phyloP scores from a whole-genome alignment of 2,888 invertebrate species.

The Anodontia alba region DNA sequence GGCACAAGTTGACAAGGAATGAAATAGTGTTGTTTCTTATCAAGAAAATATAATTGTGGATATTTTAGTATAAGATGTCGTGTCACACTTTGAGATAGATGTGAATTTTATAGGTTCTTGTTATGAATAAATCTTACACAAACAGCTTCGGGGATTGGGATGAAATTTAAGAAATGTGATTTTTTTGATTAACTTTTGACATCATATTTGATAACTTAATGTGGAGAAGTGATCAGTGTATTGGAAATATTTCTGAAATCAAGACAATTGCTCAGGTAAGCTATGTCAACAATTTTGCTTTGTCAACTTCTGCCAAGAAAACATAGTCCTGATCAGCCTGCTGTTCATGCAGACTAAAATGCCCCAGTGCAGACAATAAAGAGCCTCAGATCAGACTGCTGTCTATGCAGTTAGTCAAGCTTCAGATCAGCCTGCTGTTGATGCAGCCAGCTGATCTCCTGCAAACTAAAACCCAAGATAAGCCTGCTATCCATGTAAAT shows the following conservation, averaged over 20 bases:
- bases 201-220: neutral
- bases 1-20: neutral
- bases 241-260: neutral
- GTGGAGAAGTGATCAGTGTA: neutral
- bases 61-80: conserved; percentile 14
- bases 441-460: too few relatives aligned
- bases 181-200: conserved; percentile 7
- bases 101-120: neutral
- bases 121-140: conserved; percentile 1
- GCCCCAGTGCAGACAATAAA: too few relatives aligned
- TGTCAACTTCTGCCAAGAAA: too few relatives aligned
- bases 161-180: conserved; percentile 8
- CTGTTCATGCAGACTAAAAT: too few relatives aligned
- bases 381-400: too few relatives aligned
- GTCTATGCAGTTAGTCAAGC: too few relatives aligned
- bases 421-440: too few relatives aligned
- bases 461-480: too few relatives aligned
- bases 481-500: too few relatives aligned
- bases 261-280: neutral
- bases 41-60: neutral
- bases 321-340: too few relatives aligned
- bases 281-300: too few relatives aligned
- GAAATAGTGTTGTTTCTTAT: neutral
- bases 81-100: neutral
- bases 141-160: conserved; percentile 3